Percentiles rank a stretch among this genome's conserved stretches.
These are phyloP conservation scores for Cephus rjabovi DNA, from an alignment of 2,888 invertebrate species.

Conservation along the genomic window DNA sequence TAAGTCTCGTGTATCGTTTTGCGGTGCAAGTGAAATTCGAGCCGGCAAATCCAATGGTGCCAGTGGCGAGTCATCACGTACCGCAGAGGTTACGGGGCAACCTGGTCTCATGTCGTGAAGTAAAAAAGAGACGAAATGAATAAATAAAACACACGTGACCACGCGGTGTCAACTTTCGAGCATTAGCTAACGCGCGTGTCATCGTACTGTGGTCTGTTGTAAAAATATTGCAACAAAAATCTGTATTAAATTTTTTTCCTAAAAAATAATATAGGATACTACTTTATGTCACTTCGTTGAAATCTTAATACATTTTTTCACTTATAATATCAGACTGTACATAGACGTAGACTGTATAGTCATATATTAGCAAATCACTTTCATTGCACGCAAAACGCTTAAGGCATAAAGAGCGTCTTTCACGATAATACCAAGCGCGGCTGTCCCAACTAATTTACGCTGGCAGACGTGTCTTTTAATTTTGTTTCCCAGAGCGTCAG, in stretches of 20 bases:
- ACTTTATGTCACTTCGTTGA: neutral
- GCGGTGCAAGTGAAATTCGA: slow-evolving; percentile 60
- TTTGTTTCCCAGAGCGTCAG: slow-evolving; percentile 43
- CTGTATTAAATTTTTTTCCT: neutral
- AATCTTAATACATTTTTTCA: neutral
- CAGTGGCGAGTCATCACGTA: slow-evolving; percentile 58
- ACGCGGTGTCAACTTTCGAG: slow-evolving; percentile 38
- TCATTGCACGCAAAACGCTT: neutral
- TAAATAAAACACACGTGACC: slow-evolving; percentile 29
- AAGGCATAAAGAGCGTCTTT: slow-evolving; percentile 1
- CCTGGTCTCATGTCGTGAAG: slow-evolving; percentile 11
- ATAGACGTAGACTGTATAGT: neutral
- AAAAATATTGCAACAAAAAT: neutral
- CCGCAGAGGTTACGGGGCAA: slow-evolving; percentile 26
- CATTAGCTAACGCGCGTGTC: slow-evolving; percentile 57
- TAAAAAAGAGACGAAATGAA: slow-evolving; percentile 26
- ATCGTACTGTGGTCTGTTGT: slow-evolving; percentile 20
- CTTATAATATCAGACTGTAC: neutral
- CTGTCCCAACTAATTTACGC: slow-evolving; percentile 12
- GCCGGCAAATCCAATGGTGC: slow-evolving; percentile 60
- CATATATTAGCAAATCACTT: neutral
- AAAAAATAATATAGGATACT: neutral
- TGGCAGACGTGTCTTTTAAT: slow-evolving; percentile 27
- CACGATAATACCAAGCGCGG: neutral
- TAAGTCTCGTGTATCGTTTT: slow-evolving; percentile 10